phyloP scores from a whole-genome alignment of 1,140 invertebrate species.

The Yoshiicerus persimilis region DNA sequence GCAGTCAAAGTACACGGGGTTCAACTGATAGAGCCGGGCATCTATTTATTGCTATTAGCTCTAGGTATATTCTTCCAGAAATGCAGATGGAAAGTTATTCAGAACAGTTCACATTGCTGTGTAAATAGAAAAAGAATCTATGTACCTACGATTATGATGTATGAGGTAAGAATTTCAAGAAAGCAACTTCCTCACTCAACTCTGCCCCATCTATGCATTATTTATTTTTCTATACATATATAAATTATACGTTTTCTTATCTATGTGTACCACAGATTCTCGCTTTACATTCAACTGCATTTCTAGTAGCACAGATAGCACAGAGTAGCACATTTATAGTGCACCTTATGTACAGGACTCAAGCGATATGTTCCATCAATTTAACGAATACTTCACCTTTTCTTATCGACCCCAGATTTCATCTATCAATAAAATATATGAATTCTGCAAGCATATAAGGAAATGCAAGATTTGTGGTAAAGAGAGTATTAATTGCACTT shows the following conservation, averaged over 20 bases:
- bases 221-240: not conserved
- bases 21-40: not conserved
- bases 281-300: too few relatives aligned
- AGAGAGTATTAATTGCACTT: too few relatives aligned
- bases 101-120: not conserved
- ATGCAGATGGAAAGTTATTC: not conserved
- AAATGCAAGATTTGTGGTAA: too few relatives aligned
- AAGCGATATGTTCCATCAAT: too few relatives aligned
- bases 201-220: not conserved
- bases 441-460: too few relatives aligned
- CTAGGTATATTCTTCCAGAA: not conserved
- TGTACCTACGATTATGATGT: not conserved
- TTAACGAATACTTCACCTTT: too few relatives aligned
- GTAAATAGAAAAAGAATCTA: not conserved
- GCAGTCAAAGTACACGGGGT: too few relatives aligned
- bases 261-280: not conserved
- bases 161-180: not conserved
- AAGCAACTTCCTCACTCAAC: not conserved
- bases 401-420: too few relatives aligned
- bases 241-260: not conserved
- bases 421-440: too few relatives aligned
- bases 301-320: too few relatives aligned
- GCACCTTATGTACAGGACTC: too few relatives aligned
- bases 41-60: constrained; percentile 9
- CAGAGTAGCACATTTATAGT: too few relatives aligned